phyloP scores from a whole-genome alignment of 1,140 invertebrate genomes.

The Bathynomus jamesi region DNA sequence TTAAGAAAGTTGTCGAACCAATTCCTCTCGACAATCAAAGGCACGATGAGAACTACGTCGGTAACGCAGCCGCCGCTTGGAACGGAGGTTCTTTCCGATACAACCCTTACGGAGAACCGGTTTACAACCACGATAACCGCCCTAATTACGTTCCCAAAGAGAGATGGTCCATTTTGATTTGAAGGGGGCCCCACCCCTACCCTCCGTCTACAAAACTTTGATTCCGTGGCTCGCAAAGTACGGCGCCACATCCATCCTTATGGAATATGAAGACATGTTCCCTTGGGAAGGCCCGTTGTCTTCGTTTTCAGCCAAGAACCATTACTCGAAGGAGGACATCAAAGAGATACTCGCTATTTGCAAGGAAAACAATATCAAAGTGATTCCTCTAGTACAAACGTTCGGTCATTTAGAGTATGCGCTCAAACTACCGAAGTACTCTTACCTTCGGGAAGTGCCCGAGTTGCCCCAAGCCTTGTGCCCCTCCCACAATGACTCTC shows the following conservation, averaged over 20 bases:
- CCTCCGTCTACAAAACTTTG: constrained; percentile 60
- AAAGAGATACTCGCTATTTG: constrained; percentile 55
- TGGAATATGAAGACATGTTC: constrained; percentile 99
- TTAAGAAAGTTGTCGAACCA: too few relatives aligned
- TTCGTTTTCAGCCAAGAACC: constrained; percentile 63
- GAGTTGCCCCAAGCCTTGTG: constrained; percentile 73
- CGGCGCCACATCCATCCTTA: constrained; percentile 56
- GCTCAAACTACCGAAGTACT: constrained; percentile 69
- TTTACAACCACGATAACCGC: constrained; percentile 28
- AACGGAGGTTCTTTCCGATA: constrained; percentile 26
- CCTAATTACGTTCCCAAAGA: constrained; percentile 37
- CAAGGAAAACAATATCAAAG: constrained; percentile 57
- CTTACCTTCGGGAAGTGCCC: constrained; percentile 65
- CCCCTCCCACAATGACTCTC: constrained; percentile 63
- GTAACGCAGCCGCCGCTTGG: not conserved
- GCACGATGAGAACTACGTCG: not conserved
- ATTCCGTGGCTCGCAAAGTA: constrained; percentile 65
- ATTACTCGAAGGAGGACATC: constrained; percentile 65
- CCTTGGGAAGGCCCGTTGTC: constrained; percentile 66
- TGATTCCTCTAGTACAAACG: constrained; percentile 90
- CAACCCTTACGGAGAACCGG: constrained; percentile 34
- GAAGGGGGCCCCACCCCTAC: constrained; percentile 72
- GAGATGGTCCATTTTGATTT: constrained; percentile 73
- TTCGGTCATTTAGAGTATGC: constrained; percentile 92
- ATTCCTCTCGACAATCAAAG: not conserved